A percentile compares a stretch with the other conserved stretches of the same genome.
Conservation (phyloP, 1,140 invertebrate genomes). For the Maniola jurtina region DNA sequence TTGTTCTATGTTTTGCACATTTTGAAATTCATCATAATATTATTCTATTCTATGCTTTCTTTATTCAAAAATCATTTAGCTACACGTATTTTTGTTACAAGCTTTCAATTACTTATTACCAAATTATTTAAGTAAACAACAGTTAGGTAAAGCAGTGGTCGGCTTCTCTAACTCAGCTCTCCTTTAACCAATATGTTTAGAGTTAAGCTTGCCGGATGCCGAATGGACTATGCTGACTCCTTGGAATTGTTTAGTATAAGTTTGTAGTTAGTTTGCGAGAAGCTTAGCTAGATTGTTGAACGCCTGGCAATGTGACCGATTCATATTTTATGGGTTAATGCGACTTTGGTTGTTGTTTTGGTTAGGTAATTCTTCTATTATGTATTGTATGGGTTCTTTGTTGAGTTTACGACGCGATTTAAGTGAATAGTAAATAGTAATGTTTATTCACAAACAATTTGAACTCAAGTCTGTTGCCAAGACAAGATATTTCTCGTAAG, state of each 20-base stretch:
- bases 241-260: constrained; percentile 45
- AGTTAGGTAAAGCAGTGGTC: not conserved
- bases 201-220: constrained; percentile 55
- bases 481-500: no score
- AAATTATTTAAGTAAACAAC: not conserved
- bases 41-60: no score
- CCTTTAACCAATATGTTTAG: constrained; percentile 65
- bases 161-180: constrained; percentile 11
- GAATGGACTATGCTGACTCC: constrained; percentile 40
- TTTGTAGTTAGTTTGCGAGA: constrained; percentile 51
- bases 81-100: no score
- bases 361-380: constrained; percentile 26
- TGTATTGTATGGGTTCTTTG: constrained; percentile 21
- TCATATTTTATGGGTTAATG: constrained; percentile 69
- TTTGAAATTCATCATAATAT: no score
- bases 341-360: constrained; percentile 61
- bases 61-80: no score
- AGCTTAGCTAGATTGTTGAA: constrained; percentile 68
- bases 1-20: no score
- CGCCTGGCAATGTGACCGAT: constrained; percentile 44
- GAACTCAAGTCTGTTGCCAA: no score
- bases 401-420: constrained; percentile 1
- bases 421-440: not conserved
- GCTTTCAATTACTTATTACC: not conserved
- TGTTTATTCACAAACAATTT: no score